These are phyloP conservation scores for Hoplodrina blanda DNA, from an alignment of 2,888 invertebrate genomes.

Conservation along the genomic window DNA sequence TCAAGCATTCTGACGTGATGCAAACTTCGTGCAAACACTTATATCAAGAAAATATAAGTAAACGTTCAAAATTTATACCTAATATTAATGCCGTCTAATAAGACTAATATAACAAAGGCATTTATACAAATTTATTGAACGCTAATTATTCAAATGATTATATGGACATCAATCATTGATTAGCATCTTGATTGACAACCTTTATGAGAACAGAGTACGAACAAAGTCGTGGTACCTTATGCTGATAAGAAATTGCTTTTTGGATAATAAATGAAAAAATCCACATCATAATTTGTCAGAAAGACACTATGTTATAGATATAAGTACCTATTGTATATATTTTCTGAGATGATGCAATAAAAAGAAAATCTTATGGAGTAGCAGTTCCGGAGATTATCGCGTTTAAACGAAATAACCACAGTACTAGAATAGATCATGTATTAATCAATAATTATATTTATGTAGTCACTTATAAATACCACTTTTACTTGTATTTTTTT, in stretches of 20 bases:
- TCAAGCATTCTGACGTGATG: slow-evolving; percentile 1
- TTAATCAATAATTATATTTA: no score
- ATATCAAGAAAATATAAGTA: not conserved
- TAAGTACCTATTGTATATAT: no score
- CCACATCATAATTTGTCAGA: no score
- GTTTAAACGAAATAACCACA: no score
- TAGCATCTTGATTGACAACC: slow-evolving; percentile 10
- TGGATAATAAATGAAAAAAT: not conserved
- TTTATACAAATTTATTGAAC: not conserved
- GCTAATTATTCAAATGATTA: not conserved
- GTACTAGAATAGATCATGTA: no score
- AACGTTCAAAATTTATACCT: not conserved
- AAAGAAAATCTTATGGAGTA: no score
- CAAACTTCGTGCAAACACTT: not conserved
- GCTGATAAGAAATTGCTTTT: not conserved
- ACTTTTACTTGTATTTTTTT: no score
- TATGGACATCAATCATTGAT: slow-evolving; percentile 8
- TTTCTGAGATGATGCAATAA: no score
- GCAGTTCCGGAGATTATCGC: no score
- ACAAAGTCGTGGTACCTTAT: not conserved
- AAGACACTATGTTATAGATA: no score
- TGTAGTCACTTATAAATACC: no score
- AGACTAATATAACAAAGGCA: not conserved
- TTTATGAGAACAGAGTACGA: not conserved
- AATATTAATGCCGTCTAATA: no score